phyloP scores from a whole-genome alignment of 2,888 invertebrate genomes.

The Protodeltote pygarga region DNA sequence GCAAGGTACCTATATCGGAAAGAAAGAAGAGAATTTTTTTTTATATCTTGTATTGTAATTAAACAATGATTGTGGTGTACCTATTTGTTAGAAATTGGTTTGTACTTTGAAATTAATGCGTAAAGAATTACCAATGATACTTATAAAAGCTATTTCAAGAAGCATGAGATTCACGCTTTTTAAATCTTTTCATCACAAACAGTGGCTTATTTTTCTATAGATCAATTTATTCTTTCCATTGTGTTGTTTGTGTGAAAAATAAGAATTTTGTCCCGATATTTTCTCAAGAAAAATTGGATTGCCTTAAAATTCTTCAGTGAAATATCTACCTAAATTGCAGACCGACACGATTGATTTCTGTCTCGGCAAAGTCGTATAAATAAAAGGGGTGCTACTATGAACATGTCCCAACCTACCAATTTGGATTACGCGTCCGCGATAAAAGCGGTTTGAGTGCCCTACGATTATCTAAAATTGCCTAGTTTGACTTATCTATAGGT shows the following conservation, averaged over 20 bases:
- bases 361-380: constrained; percentile 10
- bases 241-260: constrained; percentile 7
- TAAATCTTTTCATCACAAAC: too few species aligned
- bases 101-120: too few species aligned
- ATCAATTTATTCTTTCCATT: neutral
- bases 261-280: constrained; percentile 3
- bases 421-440: constrained; percentile 28
- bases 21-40: too few species aligned
- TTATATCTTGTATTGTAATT: too few species aligned
- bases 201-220: too few species aligned
- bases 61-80: too few species aligned
- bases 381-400: constrained; percentile 2
- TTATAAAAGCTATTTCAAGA: too few species aligned
- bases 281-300: constrained; percentile 14
- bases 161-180: too few species aligned
- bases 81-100: too few species aligned
- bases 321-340: constrained; percentile 21
- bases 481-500: neutral
- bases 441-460: constrained; percentile 15
- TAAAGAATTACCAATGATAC: too few species aligned
- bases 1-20: too few species aligned
- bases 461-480: constrained; percentile 14
- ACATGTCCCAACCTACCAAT: constrained; percentile 21
- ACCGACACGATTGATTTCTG: constrained; percentile 13
- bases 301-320: constrained; percentile 7